These are phyloP conservation scores for Leptinotarsa haldemani DNA, from an alignment of 2,888 invertebrate genomes.

Conservation along the genomic window DNA sequence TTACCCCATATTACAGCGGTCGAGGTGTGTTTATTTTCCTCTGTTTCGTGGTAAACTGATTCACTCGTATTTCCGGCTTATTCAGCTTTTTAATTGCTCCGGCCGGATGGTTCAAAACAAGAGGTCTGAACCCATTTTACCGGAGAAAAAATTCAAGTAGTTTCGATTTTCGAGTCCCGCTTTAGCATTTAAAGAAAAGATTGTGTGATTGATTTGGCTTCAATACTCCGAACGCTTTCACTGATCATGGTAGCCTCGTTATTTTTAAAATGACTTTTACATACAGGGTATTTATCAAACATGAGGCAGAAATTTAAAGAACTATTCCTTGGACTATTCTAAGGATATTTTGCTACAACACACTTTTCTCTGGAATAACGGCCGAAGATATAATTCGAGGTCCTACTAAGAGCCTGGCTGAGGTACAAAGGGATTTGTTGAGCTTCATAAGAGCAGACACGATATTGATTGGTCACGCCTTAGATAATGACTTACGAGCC, in stretches of 20 bases:
- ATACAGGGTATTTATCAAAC: too few relatives aligned
- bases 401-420: too few relatives aligned
- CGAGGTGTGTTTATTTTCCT: constrained; percentile 20
- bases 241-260: background rate
- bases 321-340: too few relatives aligned
- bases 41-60: constrained; percentile 35
- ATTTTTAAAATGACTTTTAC: background rate
- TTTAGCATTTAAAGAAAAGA: background rate
- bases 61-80: constrained; percentile 40
- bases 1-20: constrained; percentile 16
- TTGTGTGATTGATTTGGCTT: background rate
- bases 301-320: too few relatives aligned
- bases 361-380: too few relatives aligned
- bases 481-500: too few relatives aligned
- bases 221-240: background rate
- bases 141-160: background rate
- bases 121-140: background rate
- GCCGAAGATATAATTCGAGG: too few relatives aligned
- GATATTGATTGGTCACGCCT: too few relatives aligned
- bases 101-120: constrained; percentile 6
- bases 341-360: too few relatives aligned
- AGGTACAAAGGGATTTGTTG: too few relatives aligned
- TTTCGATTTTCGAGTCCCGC: background rate
- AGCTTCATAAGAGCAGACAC: too few relatives aligned
- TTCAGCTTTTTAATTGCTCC: constrained; percentile 38